Conservation (phyloP, 2,888 invertebrate genomes). For the Tortricodes alternella region DNA sequence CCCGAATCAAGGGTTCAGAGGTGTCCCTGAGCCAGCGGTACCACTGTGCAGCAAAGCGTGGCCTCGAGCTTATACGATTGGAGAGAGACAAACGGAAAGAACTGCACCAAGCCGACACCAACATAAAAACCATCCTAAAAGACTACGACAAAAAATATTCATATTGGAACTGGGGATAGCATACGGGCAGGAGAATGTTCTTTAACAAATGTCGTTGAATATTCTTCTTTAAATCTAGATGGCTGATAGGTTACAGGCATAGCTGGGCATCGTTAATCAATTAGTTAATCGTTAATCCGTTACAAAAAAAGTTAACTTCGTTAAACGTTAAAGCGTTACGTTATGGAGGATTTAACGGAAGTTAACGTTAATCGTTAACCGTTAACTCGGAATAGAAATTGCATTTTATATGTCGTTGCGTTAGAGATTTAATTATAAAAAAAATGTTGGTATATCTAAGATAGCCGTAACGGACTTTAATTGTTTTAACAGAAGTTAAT, state of each 20-base stretch:
- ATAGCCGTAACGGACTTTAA: too few relatives aligned
- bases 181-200: conserved; percentile 81
- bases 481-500: too few relatives aligned
- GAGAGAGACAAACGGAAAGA: conserved; percentile 79
- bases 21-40: conserved; percentile 87
- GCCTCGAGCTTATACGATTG: conserved; percentile 82
- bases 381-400: too few relatives aligned
- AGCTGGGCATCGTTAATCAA: too few relatives aligned
- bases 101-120: conserved; percentile 62
- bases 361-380: too few relatives aligned
- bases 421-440: too few relatives aligned
- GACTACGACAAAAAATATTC: conserved; percentile 71
- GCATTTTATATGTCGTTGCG: too few relatives aligned
- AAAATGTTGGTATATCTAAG: too few relatives aligned
- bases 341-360: too few relatives aligned
- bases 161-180: conserved; percentile 81
- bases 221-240: conserved; percentile 58
- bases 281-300: too few relatives aligned
- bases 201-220: conserved; percentile 72
- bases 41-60: conserved; percentile 85
- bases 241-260: background rate
- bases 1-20: conserved; percentile 85
- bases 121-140: conserved; percentile 66
- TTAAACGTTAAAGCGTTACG: too few relatives aligned
- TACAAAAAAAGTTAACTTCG: too few relatives aligned